Percentiles rank a stretch among this genome's conserved stretches.
Evolutionary conservation across 1,140 invertebrate genomes (phyloP).

Genomic region (Drosophila asahinai): DNA sequence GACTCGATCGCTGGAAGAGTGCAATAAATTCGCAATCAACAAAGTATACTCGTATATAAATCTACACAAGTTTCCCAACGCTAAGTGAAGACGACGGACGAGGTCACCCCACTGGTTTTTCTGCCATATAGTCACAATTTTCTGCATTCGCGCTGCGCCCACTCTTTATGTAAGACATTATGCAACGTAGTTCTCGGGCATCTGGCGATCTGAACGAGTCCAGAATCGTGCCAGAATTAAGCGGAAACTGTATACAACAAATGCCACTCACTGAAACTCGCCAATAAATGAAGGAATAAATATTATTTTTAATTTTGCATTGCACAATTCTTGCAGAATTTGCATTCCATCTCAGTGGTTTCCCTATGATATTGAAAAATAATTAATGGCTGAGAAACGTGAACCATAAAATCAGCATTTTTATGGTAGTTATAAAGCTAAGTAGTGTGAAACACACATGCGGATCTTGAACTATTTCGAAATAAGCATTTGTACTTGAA

Average conservation of each 20-base stretch:
- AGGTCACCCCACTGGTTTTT: conserved; percentile 18
- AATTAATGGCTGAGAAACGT: conserved; percentile 15
- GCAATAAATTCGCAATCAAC: conserved; percentile 50
- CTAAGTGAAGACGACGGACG: conserved; percentile 11
- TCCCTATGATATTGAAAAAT: background rate
- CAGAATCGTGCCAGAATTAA: conserved; percentile 41
- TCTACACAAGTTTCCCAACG: conserved; percentile 7
- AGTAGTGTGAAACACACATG: conserved; percentile 5
- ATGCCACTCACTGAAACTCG: conserved; percentile 12
- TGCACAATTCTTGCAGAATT: conserved; percentile 1
- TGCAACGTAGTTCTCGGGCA: conserved; percentile 15
- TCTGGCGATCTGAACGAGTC: conserved; percentile 28
- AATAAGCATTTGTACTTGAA: background rate
- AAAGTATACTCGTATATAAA: too few species aligned
- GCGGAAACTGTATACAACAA: conserved; percentile 41
- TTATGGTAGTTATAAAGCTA: conserved; percentile 6
- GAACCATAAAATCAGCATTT: conserved; percentile 9
- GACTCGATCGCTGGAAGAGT: conserved; percentile 26
- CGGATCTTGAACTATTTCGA: conserved; percentile 5
- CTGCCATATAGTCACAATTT: conserved; percentile 17
- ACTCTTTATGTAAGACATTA: conserved; percentile 37
- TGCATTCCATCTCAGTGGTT: conserved; percentile 9
- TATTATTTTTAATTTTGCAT: background rate
- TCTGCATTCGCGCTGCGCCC: conserved; percentile 10
- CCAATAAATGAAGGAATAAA: background rate